Evolutionary conservation across 1,140 invertebrate species (phyloP).

Genomic region (Neodiprion pinetum): DNA sequence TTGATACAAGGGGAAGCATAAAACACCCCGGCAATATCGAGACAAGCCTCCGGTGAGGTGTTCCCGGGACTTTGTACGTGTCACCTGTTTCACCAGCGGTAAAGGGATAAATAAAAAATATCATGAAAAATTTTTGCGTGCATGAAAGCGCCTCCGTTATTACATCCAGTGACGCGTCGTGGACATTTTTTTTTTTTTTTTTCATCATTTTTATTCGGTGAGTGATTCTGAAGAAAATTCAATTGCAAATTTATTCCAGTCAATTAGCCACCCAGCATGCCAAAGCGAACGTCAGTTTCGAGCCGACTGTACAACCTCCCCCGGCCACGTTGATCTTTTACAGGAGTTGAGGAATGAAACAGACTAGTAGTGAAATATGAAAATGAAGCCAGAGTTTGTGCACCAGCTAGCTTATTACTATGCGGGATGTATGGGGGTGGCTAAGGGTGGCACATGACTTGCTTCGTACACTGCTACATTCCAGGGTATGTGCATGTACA

Average conservation of each 20-base stretch:
- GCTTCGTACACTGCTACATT: neutral
- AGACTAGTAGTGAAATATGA: neutral
- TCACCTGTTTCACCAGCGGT: neutral
- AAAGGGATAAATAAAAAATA: neutral
- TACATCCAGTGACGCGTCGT: too few species aligned
- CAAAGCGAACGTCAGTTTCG: too few species aligned
- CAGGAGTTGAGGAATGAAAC: neutral
- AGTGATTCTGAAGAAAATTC: neutral
- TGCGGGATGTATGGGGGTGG: neutral
- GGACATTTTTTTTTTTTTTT: neutral
- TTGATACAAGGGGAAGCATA: neutral
- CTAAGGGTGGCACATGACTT: neutral
- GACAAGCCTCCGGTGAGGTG: neutral
- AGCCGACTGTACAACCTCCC: too few species aligned
- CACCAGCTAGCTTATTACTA: conserved; percentile 1
- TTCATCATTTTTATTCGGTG: neutral
- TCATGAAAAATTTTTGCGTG: neutral
- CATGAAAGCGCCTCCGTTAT: too few species aligned
- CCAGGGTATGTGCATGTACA: neutral
- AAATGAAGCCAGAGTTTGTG: conserved; percentile 7
- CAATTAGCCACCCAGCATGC: too few species aligned
- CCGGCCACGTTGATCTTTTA: too few species aligned
- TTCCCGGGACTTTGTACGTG: neutral
- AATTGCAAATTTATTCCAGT: too few species aligned
- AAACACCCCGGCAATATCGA: neutral